phyloP scores from a whole-genome alignment of 2,797 vertebrate species.

The Gallinago stenura region DNA sequence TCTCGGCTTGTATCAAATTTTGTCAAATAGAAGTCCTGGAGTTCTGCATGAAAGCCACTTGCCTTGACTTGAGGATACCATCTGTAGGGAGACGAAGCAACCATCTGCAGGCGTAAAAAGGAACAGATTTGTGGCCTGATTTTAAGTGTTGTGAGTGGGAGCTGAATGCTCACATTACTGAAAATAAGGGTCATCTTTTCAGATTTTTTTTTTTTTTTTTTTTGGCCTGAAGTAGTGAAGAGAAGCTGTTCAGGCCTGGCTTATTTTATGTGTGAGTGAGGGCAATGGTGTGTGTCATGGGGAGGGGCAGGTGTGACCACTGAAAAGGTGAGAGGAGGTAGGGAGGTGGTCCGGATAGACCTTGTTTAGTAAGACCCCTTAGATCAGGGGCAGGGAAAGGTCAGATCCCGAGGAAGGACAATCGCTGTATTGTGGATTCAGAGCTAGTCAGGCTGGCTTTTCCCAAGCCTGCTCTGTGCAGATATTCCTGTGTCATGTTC shows the following conservation, averaged over 20 bases:
- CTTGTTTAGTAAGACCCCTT: not conserved
- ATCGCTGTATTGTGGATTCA: accelerated
- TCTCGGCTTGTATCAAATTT: not conserved
- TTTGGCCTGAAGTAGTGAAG: not conserved
- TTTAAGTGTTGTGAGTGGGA: not conserved
- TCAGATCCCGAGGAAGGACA: accelerated
- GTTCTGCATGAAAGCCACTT: not conserved
- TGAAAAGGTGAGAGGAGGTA: not conserved
- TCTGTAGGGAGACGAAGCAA: slow-evolving; percentile 21
- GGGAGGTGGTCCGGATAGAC: not conserved
- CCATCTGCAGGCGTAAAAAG: slow-evolving; percentile 21
- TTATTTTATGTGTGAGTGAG: not conserved
- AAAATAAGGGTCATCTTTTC: not conserved
- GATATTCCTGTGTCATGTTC: not conserved
- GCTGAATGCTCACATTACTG: slow-evolving; percentile 22
- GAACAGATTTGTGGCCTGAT: slow-evolving; percentile 55
- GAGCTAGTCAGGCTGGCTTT: not conserved
- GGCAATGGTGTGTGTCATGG: not conserved
- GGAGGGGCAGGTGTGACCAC: not conserved
- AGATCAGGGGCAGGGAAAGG: not conserved
- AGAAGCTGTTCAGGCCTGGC: not conserved
- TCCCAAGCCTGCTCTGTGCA: not conserved
- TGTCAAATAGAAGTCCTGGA: not conserved
- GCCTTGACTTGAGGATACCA: slow-evolving; percentile 32
- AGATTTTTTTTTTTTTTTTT: not conserved